phyloP scores from a whole-genome alignment of 2,113 vertebrate species.

The Corvus cornix region DNA sequence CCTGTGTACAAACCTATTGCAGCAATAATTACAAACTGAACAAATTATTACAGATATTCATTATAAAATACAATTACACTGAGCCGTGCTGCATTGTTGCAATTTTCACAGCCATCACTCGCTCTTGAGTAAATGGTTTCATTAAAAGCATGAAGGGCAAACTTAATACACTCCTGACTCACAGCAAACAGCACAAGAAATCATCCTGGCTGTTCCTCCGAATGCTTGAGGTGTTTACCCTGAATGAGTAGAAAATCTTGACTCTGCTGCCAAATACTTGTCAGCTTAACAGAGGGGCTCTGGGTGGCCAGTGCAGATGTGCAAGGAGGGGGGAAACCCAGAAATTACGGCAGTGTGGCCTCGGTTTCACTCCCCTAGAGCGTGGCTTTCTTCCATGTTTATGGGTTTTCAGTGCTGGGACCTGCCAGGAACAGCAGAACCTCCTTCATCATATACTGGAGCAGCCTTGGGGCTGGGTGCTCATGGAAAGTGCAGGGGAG shows the following conservation, averaged over 20 bases:
- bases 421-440: not conserved
- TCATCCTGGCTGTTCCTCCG: not conserved
- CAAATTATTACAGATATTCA: conserved; percentile 28
- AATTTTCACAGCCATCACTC: not conserved
- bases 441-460: not conserved
- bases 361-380: not conserved
- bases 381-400: not conserved
- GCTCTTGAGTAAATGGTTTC: conserved; percentile 53
- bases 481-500: fast-evolving
- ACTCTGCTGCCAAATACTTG: not conserved
- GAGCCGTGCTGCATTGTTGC: not conserved
- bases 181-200: conserved; percentile 17
- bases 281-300: not conserved
- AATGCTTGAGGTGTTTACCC: not conserved
- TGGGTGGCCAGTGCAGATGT: not conserved
- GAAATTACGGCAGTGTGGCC: not conserved
- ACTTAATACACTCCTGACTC: conserved; percentile 28
- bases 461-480: not conserved
- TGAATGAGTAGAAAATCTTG: not conserved
- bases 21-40: conserved; percentile 34
- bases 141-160: conserved; percentile 53
- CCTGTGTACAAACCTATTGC: not conserved
- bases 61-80: conserved; percentile 26
- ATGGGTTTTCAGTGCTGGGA: not conserved
- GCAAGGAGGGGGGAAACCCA: not conserved